These are phyloP conservation scores for Apeira syringaria DNA, from an alignment of 2,888 invertebrate genomes.

Conservation along the genomic window DNA sequence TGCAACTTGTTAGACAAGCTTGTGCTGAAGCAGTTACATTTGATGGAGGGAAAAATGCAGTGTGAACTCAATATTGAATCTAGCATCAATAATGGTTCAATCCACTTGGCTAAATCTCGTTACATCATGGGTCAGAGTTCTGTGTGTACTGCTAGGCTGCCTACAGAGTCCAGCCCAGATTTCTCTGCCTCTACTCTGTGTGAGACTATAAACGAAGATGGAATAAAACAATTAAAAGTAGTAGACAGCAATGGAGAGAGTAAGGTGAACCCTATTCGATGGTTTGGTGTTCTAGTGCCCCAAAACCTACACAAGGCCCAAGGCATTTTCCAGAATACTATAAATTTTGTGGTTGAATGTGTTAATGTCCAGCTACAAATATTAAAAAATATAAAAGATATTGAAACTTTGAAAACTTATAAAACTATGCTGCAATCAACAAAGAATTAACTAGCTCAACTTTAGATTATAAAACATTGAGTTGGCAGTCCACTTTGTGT, in stretches of 20 bases:
- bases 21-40: constrained; percentile 86
- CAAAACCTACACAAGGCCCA: constrained; percentile 90
- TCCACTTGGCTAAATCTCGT: constrained; percentile 89
- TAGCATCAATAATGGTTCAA: constrained; percentile 86
- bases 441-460: no score
- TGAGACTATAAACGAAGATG: constrained; percentile 63
- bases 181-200: constrained; percentile 66
- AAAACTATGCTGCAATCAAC: constrained; percentile 41
- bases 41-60: constrained; percentile 89
- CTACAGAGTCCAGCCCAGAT: constrained; percentile 84
- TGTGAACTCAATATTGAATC: constrained; percentile 88
- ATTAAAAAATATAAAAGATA: constrained; percentile 53
- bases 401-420: constrained; percentile 51
- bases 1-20: constrained; percentile 87
- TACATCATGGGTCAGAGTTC: constrained; percentile 91
- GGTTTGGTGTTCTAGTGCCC: constrained; percentile 95
- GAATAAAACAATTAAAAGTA: constrained; percentile 65
- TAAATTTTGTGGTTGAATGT: constrained; percentile 86
- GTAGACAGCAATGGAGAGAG: constrained; percentile 52
- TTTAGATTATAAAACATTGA: no score
- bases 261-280: constrained; percentile 87
- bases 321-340: constrained; percentile 87
- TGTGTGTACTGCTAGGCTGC: constrained; percentile 88
- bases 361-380: constrained; percentile 88
- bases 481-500: no score